Evolutionary conservation across 2,113 vertebrate genomes (phyloP), one percentile per base, ranked within the genome.

Genomic region (Mastomys natalensis): DNA sequence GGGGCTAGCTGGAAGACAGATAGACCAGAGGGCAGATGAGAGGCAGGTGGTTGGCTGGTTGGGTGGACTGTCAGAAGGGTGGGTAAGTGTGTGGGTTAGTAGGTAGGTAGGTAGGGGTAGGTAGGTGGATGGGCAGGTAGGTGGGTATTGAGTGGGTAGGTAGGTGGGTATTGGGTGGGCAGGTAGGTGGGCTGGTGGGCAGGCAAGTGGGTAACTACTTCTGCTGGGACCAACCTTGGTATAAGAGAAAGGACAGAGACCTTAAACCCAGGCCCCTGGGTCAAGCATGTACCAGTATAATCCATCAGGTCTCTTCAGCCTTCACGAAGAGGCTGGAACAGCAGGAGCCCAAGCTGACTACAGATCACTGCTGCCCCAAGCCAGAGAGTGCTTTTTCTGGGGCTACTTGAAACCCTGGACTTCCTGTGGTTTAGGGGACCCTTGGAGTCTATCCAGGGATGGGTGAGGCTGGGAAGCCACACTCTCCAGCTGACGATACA

Each of bases 251-350:
- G 76, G 64, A 62, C 0, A 9, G 62, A 48, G 55, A 22, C n/a
- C 19, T 86, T 0, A n/a, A 60, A n/a, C 10, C 5, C 3, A 80
- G 26, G 43, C 11, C 26, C 29, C 22, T 1, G 3, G 22, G 15
- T 37, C 1, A 2, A 1, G 1, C 26, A 37, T 19, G 3, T 19
- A 26, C n/a, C 64, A 43, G 43, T 43, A 48, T 16, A 43, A 62
- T 1, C 48, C 9, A 5, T 40, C 10, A 22, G 48, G 62, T 40
- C 8, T 48, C 10, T n/a, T 48, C 3, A 22, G n/a, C 2, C 1
- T 60, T 24, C 17, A 0, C 0, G 6, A 3, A 0, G 0, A 26
- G 58, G 7, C 11, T 0, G 0, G 0, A 29, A 51, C 0, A 0
- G 19, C 9, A 0, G 21, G 62, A 40, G 1, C 17, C 40, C 4